Base-by-base conservation (phyloP, 2,113 vertebrate genomes). In the Aythya baeri region DNA sequence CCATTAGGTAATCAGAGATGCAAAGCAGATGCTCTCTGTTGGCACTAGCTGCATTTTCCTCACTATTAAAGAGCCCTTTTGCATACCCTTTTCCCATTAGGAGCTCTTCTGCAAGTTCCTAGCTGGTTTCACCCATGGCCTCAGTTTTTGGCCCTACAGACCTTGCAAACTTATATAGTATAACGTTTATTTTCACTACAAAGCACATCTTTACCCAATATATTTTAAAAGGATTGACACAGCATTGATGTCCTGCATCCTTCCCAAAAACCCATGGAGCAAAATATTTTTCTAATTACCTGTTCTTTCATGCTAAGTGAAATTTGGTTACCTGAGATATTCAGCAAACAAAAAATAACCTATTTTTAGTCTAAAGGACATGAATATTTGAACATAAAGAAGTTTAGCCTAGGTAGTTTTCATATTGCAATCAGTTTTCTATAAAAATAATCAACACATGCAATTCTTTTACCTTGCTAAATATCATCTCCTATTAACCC, bases 111-210 rank as follows among this genome's bases (percentile, higher is more conserved):
- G 44, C 20, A 78, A 67, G 84, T 25, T 38, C 17, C 50, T 38
- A 32, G 7, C 20, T 59, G 1, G 0, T 15, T 7, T 9, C 9
- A 10, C 15, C 17, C 23, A 71, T 8, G 22, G 14, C 32, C 27
- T 44, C 72, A 36, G 11, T 8, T 15, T 34, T 59, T 49, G 17
- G 22, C 34, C 52, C 65, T n/a, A 58, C 22, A n/a, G 65, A 6
- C 27, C 13, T 23, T 34, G 32, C 25, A 83, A 50, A 54, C 10
- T 21, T 22, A 52, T 0, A 36, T 3, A 4, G n/a, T 25, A 17
- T 11, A 50, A 38, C 20, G 15, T 44, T 49, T n/a, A 6, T 13
- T 32, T 50, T 34, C 2, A 0, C 49, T 36, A 49, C 0, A 2
- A 70, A 50, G 46, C n/a, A 81, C 7, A 9, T 81, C 55, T 86